Evolutionary conservation across 2,797 vertebrate genomes (phyloP).

Genomic region (Pseudocheirus occidentalis): DNA sequence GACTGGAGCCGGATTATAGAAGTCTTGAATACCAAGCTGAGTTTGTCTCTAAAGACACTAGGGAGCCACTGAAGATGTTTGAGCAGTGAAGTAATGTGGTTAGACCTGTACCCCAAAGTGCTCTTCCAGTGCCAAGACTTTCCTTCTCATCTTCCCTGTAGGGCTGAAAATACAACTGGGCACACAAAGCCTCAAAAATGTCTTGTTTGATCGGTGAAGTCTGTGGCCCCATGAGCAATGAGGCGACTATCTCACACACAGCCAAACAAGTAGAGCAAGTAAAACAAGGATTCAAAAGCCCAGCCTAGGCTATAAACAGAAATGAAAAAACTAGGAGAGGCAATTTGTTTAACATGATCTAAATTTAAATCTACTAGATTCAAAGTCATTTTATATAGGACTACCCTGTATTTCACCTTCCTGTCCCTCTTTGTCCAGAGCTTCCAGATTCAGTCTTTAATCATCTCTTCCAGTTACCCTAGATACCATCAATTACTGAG

Average conservation of each 20-base stretch:
- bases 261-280: constrained; percentile 20
- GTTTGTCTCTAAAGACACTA: not conserved
- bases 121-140: not conserved
- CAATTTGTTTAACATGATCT: constrained; percentile 15
- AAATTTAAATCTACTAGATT: constrained; percentile 55
- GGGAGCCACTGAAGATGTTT: not conserved
- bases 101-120: not conserved
- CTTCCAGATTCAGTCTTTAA: constrained; percentile 31
- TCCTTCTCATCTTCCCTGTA: not conserved
- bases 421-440: constrained; percentile 4
- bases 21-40: not conserved
- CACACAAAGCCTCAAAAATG: not conserved
- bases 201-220: constrained; percentile 6
- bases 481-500: not conserved
- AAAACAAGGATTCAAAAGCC: not conserved
- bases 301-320: not conserved
- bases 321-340: constrained; percentile 19
- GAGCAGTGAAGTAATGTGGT: not conserved
- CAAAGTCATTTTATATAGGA: not conserved
- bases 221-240: constrained; percentile 19
- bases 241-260: constrained; percentile 15
- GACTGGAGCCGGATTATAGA: not conserved
- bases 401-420: constrained; percentile 30
- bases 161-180: not conserved
- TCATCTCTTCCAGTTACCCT: constrained; percentile 41